Evolutionary conservation across 2,113 vertebrate genomes (phyloP), one percentile per base, ranked within the genome.

Genomic region (Polypterus bichir): DNA sequence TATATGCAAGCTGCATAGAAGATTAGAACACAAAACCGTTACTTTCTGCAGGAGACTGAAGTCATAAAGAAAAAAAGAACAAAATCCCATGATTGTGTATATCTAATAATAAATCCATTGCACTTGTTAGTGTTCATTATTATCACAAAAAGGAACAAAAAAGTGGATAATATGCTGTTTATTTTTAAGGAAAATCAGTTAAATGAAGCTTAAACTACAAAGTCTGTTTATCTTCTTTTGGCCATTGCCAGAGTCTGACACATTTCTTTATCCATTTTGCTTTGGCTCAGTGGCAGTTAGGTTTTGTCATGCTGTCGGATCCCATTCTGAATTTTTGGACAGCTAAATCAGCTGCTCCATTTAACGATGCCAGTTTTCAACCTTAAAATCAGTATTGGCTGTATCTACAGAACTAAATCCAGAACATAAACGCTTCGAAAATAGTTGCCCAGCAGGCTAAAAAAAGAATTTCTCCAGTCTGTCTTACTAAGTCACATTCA

Each of bases 251-350:
- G 27, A 27, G 27, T 27, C 27, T 27, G 27, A 27, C 27, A 27
- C 27, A 27, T 27, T 27, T 27, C 27, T 27, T 27, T 27, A 27
- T 55, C 6, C 54, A 55, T 55, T 6, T 55, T 5, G 44, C 7
- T 7, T 5, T 58, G 6, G 27, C 27, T 8, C 56, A 58, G 9
- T 58, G 44, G 56, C 5, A 45, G 56, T 45, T 58, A 45, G 8
- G 27, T 58, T 44, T 58, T 58, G 56, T 44, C 5, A 58, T 58
- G 11, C 27, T 58, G n/a, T 58, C 56, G 44, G 56, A 44, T 7
- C 56, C 56, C 56, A 27, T 58, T 45, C 9, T 45, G 56, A 44
- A 44, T 58, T 58, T 27, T 58, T 58, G 56, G 44, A 58, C 56
- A 10, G 56, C 44, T 6, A 27, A 7, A 45, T 58, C 56, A 58